Conservation (phyloP, 2,888 invertebrate species). For the Bhutanitis thaidina region DNA sequence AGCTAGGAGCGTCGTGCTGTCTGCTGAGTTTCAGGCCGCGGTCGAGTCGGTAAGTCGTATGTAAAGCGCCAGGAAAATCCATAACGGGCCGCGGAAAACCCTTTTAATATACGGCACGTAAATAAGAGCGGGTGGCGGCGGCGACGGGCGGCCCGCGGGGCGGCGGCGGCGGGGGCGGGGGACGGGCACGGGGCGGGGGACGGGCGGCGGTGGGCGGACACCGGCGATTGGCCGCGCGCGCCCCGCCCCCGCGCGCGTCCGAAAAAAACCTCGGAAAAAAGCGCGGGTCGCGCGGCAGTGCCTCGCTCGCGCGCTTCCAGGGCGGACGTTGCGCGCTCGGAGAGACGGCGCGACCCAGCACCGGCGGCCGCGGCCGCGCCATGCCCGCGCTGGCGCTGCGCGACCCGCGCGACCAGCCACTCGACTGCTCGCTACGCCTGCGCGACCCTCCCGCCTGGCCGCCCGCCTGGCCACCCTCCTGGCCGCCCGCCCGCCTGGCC, state of each 20-base stretch:
- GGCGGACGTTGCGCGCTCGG: constrained; percentile 42
- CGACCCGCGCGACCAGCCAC: constrained; percentile 82
- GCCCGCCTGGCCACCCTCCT: constrained; percentile 50
- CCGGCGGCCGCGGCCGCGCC: constrained; percentile 79
- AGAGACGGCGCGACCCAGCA: constrained; percentile 69
- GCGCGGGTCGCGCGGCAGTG: constrained; percentile 65
- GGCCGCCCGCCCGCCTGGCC: constrained; percentile 31
- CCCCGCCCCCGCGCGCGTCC: constrained; percentile 61
- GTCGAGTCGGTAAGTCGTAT: constrained; percentile 39
- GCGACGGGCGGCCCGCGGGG: constrained; percentile 32
- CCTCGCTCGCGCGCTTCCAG: constrained; percentile 65
- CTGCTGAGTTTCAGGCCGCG: constrained; percentile 5
- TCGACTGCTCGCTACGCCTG: constrained; percentile 86
- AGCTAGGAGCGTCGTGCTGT: neutral
- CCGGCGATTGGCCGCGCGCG: constrained; percentile 60
- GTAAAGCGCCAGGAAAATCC: constrained; percentile 74
- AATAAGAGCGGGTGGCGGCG: constrained; percentile 57
- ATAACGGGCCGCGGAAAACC: constrained; percentile 79
- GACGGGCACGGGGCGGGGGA: constrained; percentile 29
- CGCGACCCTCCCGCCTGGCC: constrained; percentile 69
- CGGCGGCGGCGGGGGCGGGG: constrained; percentile 33
- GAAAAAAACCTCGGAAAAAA: constrained; percentile 64
- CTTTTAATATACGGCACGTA: constrained; percentile 79
- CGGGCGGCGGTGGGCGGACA: constrained; percentile 42
- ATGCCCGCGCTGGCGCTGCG: constrained; percentile 83